Conservation (phyloP, 2,113 vertebrate genomes). For the Leiothrix lutea region DNA sequence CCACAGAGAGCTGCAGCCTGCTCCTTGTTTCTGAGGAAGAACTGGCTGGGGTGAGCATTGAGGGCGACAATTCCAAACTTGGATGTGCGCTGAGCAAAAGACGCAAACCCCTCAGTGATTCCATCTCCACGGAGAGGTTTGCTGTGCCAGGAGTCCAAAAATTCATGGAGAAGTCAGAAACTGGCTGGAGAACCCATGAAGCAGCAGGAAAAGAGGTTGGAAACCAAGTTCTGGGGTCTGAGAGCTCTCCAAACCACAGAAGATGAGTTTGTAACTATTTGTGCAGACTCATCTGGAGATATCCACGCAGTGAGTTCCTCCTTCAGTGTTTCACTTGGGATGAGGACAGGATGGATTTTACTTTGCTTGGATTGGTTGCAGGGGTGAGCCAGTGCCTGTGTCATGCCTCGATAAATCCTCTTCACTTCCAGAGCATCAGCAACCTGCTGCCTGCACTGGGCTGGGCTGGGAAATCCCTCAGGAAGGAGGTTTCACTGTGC, state of each 20-base stretch:
- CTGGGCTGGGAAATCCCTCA: background rate
- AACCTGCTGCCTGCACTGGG: background rate
- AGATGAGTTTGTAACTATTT: background rate
- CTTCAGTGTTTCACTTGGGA: background rate
- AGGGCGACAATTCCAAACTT: background rate
- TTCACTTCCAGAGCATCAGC: background rate
- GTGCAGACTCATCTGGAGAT: background rate
- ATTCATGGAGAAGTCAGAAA: background rate
- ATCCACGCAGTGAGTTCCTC: background rate
- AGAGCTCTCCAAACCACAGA: background rate
- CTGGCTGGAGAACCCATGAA: background rate
- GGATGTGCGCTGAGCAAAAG: background rate
- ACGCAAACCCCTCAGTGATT: background rate
- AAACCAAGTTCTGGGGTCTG: background rate
- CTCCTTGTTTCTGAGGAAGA: background rate
- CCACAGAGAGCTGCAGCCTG: background rate
- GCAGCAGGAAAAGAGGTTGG: background rate
- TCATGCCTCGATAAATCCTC: background rate
- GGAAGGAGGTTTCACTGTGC: background rate
- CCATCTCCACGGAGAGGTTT: background rate
- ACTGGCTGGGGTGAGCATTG: fast-evolving
- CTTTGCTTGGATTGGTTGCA: background rate
- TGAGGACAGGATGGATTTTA: background rate
- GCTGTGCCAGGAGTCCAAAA: background rate
- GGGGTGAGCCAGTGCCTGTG: background rate